Base-by-base conservation (phyloP, 2,888 invertebrate genomes). In the Sabatieria punctata region DNA sequence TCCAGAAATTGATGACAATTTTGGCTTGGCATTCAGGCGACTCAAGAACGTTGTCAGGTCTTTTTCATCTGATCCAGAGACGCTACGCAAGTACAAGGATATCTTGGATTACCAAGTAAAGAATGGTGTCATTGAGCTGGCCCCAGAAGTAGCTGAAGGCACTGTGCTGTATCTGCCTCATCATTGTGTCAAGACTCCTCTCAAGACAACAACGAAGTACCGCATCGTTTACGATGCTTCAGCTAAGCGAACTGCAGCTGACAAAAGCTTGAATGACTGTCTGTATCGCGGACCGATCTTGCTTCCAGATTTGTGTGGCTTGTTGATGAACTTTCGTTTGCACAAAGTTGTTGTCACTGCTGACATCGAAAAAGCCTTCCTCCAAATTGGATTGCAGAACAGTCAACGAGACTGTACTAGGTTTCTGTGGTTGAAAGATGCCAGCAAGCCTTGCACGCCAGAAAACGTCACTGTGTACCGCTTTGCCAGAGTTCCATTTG, bases 401-500 rank as follows among this genome's bases (percentile, higher is more conserved):
- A 45, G 23, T 25, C 37, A 19, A 38, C n/a, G n/a, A n/a, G n/a
- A n/a, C n/a, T n/a, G n/a, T n/a, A n/a, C n/a, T n/a, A n/a, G n/a
- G n/a, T n/a, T 45, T 38, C 22, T 51, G 11, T 49, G 49, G 47
- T 18, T 45, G 2, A 37, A 30, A 8, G 51, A 51, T 26, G 6
- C n/a, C n/a, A 26, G 21, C 18, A 45, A 50, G 48, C 40, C 43
- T 2, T 4, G 25, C 6, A 38, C n/a, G 4, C n/a, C 13, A 4
- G 43, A 47, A 22, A 51, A 51, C 30, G 13, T 51, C 23, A 13
- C n/a, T 3, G 26, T 33, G 13, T 45, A 36, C 37, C 40, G 51
- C 15, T 51, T 52, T 22, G 27, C 27, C 15, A 11, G 51, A 18
- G 51, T 51, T 1, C 37, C 35, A 8, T 51, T 51, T 25, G 51